These are phyloP conservation scores for Auanema sp. DNA, from an alignment of 2,888 invertebrate genomes.

Conservation along the genomic window DNA sequence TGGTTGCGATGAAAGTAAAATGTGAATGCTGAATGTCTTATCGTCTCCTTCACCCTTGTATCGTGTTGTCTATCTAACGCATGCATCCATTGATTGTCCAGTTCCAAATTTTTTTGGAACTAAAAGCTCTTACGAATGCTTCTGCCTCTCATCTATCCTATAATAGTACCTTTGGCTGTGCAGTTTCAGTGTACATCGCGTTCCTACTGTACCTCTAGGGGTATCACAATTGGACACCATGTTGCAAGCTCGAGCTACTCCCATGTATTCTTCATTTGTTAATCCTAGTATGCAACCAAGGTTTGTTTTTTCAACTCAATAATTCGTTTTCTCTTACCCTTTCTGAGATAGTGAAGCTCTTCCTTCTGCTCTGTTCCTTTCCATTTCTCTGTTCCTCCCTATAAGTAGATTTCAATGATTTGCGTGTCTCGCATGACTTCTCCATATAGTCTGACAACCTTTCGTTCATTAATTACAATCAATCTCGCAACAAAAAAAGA, in stretches of 20 bases:
- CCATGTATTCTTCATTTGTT: slow-evolving; percentile 15
- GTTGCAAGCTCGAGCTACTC: not conserved
- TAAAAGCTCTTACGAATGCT: not conserved
- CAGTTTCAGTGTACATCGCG: slow-evolving; percentile 24
- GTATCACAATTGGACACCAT: not conserved
- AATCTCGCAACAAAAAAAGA: no score
- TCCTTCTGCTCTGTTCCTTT: no score
- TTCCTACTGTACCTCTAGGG: slow-evolving; percentile 4
- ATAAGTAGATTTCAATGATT: no score
- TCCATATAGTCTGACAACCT: no score
- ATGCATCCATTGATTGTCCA: not conserved
- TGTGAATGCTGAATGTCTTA: no score
- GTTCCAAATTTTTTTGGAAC: not conserved
- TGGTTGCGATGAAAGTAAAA: no score
- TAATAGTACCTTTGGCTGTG: slow-evolving; percentile 6
- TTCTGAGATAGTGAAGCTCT: no score
- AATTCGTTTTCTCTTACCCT: not conserved
- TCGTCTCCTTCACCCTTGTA: no score
- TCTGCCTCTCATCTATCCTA: not conserved
- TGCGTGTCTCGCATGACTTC: no score
- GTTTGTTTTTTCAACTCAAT: slow-evolving; percentile 4
- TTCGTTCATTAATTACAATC: no score
- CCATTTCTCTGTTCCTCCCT: no score
- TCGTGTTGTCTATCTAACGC: not conserved
- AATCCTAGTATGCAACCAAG: slow-evolving; percentile 19